Conservation (phyloP, 2,797 vertebrate species). For the Steatocranus sp. region DNA sequence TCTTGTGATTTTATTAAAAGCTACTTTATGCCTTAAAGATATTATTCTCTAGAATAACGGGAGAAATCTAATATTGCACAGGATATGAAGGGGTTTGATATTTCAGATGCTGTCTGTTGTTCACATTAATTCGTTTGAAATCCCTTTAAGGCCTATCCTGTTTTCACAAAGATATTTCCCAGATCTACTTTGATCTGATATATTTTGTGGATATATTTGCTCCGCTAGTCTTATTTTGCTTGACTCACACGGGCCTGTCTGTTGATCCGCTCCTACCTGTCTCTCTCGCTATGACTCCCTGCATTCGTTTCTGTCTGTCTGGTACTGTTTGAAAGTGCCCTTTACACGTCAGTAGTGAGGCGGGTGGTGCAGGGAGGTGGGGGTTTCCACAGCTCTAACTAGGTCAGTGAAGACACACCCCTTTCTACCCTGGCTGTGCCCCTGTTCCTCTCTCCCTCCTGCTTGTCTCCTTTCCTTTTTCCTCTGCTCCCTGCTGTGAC, state of each 20-base stretch:
- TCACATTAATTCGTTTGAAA: slow-evolving; percentile 60
- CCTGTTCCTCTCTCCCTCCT: slow-evolving; percentile 23
- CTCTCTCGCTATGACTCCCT: neutral
- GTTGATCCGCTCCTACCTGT: neutral
- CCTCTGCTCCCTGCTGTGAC: slow-evolving; percentile 56
- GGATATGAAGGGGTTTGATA: slow-evolving; percentile 56
- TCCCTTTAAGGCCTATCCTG: slow-evolving; percentile 40
- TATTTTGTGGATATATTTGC: slow-evolving; percentile 29
- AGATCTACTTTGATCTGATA: slow-evolving; percentile 28
- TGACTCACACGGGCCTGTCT: slow-evolving; percentile 1
- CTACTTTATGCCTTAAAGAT: slow-evolving; percentile 27
- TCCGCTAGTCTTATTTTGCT: slow-evolving; percentile 17
- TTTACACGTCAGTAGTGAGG: slow-evolving; percentile 58
- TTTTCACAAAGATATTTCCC: slow-evolving; percentile 57
- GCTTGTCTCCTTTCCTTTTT: slow-evolving; percentile 13
- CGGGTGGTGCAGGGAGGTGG: neutral
- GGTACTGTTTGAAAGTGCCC: slow-evolving; percentile 62
- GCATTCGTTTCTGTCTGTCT: slow-evolving; percentile 37
- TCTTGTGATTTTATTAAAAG: slow-evolving; percentile 50
- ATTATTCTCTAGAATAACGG: slow-evolving; percentile 37
- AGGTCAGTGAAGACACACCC: slow-evolving; percentile 72
- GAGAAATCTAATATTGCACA: slow-evolving; percentile 54
- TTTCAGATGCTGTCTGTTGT: slow-evolving; percentile 44
- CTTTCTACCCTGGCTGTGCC: slow-evolving; percentile 39
- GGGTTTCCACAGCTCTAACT: slow-evolving; percentile 62